Base-by-base conservation (phyloP, 1,140 invertebrate species). In the Drosophila punjabiensis region DNA sequence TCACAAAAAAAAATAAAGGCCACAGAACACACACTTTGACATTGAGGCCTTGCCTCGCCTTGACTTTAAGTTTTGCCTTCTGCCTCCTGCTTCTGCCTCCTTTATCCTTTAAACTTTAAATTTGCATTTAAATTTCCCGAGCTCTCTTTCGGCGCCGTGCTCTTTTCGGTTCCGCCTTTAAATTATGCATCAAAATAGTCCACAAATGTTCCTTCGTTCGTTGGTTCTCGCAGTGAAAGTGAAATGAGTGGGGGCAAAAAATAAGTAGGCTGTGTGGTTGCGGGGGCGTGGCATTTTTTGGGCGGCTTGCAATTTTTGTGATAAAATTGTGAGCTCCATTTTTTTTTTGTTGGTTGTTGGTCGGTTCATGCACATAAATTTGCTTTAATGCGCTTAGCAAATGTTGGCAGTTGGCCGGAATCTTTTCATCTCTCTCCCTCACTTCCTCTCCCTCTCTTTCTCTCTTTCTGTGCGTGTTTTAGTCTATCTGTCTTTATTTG, bases 331-430 rank as follows among this genome's bases (percentile, higher is more conserved):
- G 28, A 41, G 62, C 41, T 79, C 11, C 18, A 59, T 33, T 73
- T 73, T 73, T 32, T 16, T 24, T 20, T 55, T 33, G 9, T 35
- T 37, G 10, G 10, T 33, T 56, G 8, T 37, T 32, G 37, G 37
- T 62, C 24, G 71, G 16, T 74, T 53, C 69, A 52, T 88, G 81
- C 78, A 89, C 81, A 88, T 88, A 84, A 88, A 88, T 88, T 88
- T 61, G 55, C 58, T 85, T 76, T 84, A 88, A 88, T 88, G 85
- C 85, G 85, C 85, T 88, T 88, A 88, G 55, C 52, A 73, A 73
- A 73, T 60, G 35, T 76, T 78, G 79, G 76, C 83, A 82, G 50
- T 62, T 73, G 64, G 62, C 24, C 16, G 62, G 41, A 43, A 43
- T 41, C 32, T 50, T 3, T 14, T 7, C 18, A 11, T 28, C 41